phyloP scores from a whole-genome alignment of 1,140 invertebrate species.

The Trichonephila clavipes region DNA sequence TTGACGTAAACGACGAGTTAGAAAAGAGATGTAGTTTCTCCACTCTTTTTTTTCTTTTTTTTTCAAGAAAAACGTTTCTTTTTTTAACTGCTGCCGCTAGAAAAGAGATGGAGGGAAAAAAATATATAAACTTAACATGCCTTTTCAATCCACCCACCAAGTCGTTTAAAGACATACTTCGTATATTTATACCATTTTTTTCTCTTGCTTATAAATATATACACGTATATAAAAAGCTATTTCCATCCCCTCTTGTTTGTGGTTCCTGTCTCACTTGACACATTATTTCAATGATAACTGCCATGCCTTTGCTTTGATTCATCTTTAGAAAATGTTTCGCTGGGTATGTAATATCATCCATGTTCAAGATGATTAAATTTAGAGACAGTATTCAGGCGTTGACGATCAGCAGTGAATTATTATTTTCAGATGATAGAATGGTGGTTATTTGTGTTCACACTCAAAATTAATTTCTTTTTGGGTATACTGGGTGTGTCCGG shows the following conservation, averaged over 20 bases:
- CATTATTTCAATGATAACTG: neutral
- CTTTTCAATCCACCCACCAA: neutral
- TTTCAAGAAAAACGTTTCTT: neutral
- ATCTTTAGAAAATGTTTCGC: neutral
- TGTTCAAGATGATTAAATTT: neutral
- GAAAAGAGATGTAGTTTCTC: neutral
- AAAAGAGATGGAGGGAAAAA: neutral
- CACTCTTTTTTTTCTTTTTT: neutral
- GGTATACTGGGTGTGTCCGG: no score
- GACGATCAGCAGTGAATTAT: no score
- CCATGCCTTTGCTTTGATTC: neutral
- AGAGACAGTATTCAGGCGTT: no score
- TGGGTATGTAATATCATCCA: neutral
- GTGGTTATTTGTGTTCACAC: no score
- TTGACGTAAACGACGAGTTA: slow-evolving; percentile 27
- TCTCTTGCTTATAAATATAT: neutral
- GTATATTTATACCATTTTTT: neutral
- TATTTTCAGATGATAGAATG: no score
- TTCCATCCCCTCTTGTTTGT: neutral
- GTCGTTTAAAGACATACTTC: neutral
- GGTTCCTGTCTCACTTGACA: neutral
- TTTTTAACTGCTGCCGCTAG: neutral
- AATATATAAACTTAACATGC: neutral
- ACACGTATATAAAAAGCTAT: neutral
- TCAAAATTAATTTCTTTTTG: no score